Base-by-base conservation (phyloP, 1,140 invertebrate species). In the Drosophila tropicalis region DNA sequence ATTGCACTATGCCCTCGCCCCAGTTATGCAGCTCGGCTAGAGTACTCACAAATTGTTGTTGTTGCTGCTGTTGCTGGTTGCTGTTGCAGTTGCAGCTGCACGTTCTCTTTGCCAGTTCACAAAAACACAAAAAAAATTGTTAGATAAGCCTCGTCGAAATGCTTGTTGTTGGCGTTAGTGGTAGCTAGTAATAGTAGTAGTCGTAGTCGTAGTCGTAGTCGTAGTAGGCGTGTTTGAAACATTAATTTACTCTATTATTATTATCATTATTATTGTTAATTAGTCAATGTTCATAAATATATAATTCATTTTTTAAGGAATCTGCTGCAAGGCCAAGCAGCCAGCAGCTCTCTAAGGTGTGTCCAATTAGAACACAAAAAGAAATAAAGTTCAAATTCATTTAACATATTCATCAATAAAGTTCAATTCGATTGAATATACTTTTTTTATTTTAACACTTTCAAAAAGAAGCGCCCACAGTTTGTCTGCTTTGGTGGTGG, bases 1-100 rank as follows among this genome's bases (percentile, higher is more conserved):
- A 81, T 83, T 86, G 83, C 83, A 83, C 83, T 86, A 81, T 86
- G 83, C 81, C 83, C 83, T 86, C 83, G 83, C 79, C 83, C 83
- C 75, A 83, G 72, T 76, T 86, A 76, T 61, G 68, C 60, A 70
- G 64, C 67, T 64, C 62, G 47, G 58, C 62, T 70, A 77, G 29
- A 29, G 75, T 77, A 77, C 76, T 65, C 72, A 29, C 29, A 41
- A 76, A 51, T 64, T 55, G 51, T 25, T 63, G 34, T 9, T 32
- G 12, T 6, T 61, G 32, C 25, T 55, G 51, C 17, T 19, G 47
- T 40, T 5, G 60, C 61, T 6, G 36, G 47, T 40, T 5, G 60
- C 61, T 6, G 36, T 36, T 58, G 55, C 19, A 22, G 40, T 41
- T 36, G 41, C 55, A 17, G 39, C 19, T 55, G 62, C 57, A 39